Base-by-base conservation (phyloP, 1,140 invertebrate genomes). In the Drosophila saltans region DNA sequence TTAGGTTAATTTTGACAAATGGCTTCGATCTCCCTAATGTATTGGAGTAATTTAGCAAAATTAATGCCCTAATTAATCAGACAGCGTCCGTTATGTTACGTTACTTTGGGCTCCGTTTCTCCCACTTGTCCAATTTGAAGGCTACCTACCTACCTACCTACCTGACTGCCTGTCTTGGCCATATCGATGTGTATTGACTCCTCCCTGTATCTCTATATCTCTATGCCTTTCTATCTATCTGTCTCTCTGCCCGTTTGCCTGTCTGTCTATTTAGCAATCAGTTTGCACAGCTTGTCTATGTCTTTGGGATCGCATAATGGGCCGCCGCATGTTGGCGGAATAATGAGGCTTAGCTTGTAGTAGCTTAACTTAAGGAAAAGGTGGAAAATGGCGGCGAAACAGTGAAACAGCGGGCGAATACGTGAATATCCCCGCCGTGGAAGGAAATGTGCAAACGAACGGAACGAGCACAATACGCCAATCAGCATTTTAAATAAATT, bases 1-100 rank as follows among this genome's bases (percentile, higher is more conserved):
- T 86, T 79, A 90, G 85, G 82, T 91, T 91, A 91, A 91, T 91
- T 91, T 91, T 91, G 80, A 91, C 75, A 91, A 91, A 91, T 91
- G 71, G 81, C 74, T 91, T 91, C 86, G 84, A 91, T 91, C 77
- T 81, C 76, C 79, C 83, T 82, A 91, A 85, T 89, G 81, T 89
- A 91, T 91, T 90, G 74, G 75, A 82, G 82, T 91, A 91, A 91
- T 91, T 91, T 90, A 86, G 81, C 90, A 89, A 90, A 91, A 91
- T 91, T 88, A 90, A 91, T 90, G 81, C 72, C 78, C 83, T 85
- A 81, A 90, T 90, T 90, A 90, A 90, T 90, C 85, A 90, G 75
- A 58, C 62, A 68, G 59, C 75, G 52, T 78, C 74, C 71, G 64
- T 58, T 57, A 62, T 65, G 43, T 63, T 43, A 7, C 28, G 48